Conservation (phyloP, 2,797 vertebrate species). For the Lepilemur septentrionalis region DNA sequence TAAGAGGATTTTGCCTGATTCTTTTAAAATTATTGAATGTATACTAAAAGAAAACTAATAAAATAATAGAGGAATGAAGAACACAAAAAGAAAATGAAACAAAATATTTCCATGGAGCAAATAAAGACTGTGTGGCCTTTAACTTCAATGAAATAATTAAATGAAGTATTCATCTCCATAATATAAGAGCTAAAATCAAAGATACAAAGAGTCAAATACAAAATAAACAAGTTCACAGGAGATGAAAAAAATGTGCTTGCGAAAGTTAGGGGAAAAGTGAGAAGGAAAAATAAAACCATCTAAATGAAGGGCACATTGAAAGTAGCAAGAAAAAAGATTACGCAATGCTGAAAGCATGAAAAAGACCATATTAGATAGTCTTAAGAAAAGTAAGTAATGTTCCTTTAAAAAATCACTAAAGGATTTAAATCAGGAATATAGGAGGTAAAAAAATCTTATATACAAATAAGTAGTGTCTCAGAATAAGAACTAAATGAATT, state of each 20-base stretch:
- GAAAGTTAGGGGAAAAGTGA: not conserved
- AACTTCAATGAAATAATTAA: not conserved
- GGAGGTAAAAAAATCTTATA: not conserved
- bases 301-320: not conserved
- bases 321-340: not conserved
- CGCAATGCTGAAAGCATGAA: accelerated
- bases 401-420: not conserved
- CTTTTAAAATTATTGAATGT: not conserved
- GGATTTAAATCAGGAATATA: not conserved
- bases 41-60: not conserved
- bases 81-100: not conserved
- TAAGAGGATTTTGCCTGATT: not conserved
- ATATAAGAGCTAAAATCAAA: not conserved
- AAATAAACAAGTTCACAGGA: not conserved
- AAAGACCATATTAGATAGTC: accelerated
- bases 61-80: not conserved
- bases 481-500: not conserved
- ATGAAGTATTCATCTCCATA: not conserved
- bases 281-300: not conserved
- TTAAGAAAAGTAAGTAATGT: not conserved
- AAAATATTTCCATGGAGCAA: not conserved
- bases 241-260: not conserved
- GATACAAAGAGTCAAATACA: not conserved
- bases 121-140: not conserved
- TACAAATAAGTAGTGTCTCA: not conserved